phyloP scores from a whole-genome alignment of 1,140 invertebrate genomes.

The Pteromalus puparum region DNA sequence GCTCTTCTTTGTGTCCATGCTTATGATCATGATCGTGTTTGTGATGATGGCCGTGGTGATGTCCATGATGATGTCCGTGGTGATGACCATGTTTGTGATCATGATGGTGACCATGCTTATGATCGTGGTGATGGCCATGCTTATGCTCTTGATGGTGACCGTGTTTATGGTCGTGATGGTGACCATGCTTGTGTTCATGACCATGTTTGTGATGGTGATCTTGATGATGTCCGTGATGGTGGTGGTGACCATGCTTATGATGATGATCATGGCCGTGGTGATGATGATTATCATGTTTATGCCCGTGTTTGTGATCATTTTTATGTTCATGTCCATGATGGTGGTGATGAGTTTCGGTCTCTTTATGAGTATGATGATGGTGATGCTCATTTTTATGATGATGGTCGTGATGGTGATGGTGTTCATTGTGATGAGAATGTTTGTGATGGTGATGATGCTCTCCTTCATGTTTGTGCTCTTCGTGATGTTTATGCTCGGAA shows the following conservation, averaged over 20 bases:
- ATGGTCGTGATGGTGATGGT: slow-evolving; percentile 51
- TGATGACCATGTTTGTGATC: slow-evolving; percentile 42
- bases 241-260: slow-evolving; percentile 34
- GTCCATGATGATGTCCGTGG: slow-evolving; percentile 31
- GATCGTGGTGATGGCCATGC: slow-evolving; percentile 42
- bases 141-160: slow-evolving; percentile 43
- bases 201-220: slow-evolving; percentile 43
- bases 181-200: slow-evolving; percentile 40
- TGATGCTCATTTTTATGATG: slow-evolving; percentile 50
- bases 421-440: slow-evolving; percentile 44
- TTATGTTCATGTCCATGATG: slow-evolving; percentile 49
- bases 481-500: slow-evolving; percentile 49
- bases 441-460: slow-evolving; percentile 52
- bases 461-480: slow-evolving; percentile 48
- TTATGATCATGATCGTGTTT: slow-evolving; percentile 42
- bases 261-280: slow-evolving; percentile 41
- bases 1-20: slow-evolving; percentile 42
- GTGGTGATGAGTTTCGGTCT: slow-evolving; percentile 47
- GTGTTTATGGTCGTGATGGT: slow-evolving; percentile 42
- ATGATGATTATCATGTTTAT: slow-evolving; percentile 44
- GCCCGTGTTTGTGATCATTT: slow-evolving; percentile 48
- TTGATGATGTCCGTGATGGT: slow-evolving; percentile 36
- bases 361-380: slow-evolving; percentile 48
- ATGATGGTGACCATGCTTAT: slow-evolving; percentile 30
- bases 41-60: slow-evolving; percentile 43